Conservation (phyloP, 2,113 vertebrate species). For the Urocitellus parryii region DNA sequence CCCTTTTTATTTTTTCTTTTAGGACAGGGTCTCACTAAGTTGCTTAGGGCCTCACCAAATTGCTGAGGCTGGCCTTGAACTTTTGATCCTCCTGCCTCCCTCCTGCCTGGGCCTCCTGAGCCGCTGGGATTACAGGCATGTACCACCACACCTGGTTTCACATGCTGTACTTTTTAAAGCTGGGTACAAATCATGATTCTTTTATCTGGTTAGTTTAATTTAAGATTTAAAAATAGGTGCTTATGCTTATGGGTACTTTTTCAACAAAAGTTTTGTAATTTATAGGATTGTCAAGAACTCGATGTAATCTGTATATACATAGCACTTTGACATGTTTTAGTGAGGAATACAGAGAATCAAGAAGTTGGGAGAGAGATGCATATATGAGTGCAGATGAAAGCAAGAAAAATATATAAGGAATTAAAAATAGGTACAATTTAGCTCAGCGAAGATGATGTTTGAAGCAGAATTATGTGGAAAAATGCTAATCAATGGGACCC, state of each 20-base stretch:
- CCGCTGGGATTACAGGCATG: no score
- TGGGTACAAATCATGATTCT: slow-evolving; percentile 1
- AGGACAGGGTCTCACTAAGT: no score
- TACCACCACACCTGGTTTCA: neutral
- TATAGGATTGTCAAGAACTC: slow-evolving; percentile 10
- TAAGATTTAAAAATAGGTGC: slow-evolving; percentile 2
- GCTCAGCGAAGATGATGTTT: slow-evolving; percentile 13
- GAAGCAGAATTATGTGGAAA: slow-evolving; percentile 12
- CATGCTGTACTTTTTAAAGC: slow-evolving; percentile 6
- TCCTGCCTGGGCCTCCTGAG: no score
- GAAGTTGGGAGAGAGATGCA: neutral
- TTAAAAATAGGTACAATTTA: slow-evolving; percentile 15
- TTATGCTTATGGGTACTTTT: slow-evolving; percentile 15
- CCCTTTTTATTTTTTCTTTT: no score
- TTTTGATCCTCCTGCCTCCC: no score
- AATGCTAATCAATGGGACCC: neutral
- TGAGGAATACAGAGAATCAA: slow-evolving; percentile 23
- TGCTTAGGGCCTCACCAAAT: no score
- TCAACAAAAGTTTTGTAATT: slow-evolving; percentile 16
- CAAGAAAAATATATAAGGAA: neutral
- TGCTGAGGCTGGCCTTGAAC: no score
- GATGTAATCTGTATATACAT: neutral
- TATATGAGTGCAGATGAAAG: neutral
- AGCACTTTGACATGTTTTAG: neutral
- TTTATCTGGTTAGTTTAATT: slow-evolving; percentile 44